Evolutionary conservation across 2,888 invertebrate species (phyloP), one percentile per base, ranked within the genome.

Genomic region (Leucania comma): DNA sequence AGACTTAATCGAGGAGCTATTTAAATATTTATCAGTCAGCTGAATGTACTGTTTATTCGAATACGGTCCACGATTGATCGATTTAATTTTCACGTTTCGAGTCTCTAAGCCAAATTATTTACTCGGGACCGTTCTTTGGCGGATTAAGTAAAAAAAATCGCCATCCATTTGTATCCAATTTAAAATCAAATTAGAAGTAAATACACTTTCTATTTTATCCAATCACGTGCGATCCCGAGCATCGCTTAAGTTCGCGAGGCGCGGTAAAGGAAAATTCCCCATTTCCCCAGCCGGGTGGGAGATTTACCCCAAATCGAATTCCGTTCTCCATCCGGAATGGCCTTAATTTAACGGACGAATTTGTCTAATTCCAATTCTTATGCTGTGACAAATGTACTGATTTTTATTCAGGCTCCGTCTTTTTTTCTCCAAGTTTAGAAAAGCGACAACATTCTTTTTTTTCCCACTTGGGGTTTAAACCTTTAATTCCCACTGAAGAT

Each of bases 261-360:
- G 90, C 87, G 90, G 88, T 89, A 88, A 88, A 89, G 90, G 90
- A 90, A 89, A 89, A 91, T 90, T 88, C 89, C 88, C 91, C 87
- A 90, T 91, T 93, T 92, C 89, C 90, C 90, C 87, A 84, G 87
- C 83, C 87, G 89, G 88, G 87, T 86, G 90, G 90, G 90, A 93
- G 93, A 94, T 95, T 94, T 94, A 90, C 91, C 93, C 93, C 89
- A 94, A 95, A 94, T 95, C 95, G 94, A 95, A 95, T 94, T 92
- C 91, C 90, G 87, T 88, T 90, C 90, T 88, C 88, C 84, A 89
- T 90, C 91, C 90, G 90, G 89, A 94, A 94, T 92, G 90, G 92
- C 93, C 93, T 93, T 95, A 95, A 95, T 95, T 95, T 95, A 95
- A 95, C 94, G 93, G 93, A 92, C 93, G 94, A 95, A 95, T 95